Evolutionary conservation across 2,797 vertebrate species (phyloP).

Genomic region (Hephaestus fuliginosus): DNA sequence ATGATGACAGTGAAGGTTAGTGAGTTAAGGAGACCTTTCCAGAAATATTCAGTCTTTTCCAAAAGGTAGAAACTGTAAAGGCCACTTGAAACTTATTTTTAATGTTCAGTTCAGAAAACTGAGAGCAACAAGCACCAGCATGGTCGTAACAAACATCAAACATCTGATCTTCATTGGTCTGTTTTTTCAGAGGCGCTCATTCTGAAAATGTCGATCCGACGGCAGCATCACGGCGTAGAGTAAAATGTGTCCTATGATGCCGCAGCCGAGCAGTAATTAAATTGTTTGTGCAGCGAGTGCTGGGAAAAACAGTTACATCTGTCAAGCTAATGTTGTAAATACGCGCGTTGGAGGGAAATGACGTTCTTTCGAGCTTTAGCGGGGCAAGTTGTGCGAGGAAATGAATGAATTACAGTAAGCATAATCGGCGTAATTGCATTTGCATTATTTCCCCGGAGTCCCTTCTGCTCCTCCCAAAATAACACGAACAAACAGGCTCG

Average conservation of each 20-base stretch:
- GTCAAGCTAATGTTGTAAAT: conserved; percentile 24
- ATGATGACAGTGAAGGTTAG: too few relatives aligned
- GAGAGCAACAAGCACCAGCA: not conserved
- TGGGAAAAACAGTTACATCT: conserved; percentile 29
- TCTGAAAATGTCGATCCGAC: conserved; percentile 8
- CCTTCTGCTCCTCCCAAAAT: conserved; percentile 34
- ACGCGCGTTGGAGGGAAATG: conserved; percentile 34
- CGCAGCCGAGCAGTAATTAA: conserved; percentile 32
- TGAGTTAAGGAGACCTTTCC: too few relatives aligned
- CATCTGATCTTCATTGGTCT: not conserved
- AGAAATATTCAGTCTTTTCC: too few relatives aligned
- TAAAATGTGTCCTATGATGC: not conserved
- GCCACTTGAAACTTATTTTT: not conserved
- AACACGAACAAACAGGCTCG: not conserved
- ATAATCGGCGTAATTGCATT: conserved; percentile 49
- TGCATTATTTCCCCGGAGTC: conserved; percentile 57
- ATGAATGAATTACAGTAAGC: conserved; percentile 51
- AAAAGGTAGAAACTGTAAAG: too few relatives aligned
- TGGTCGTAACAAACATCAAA: not conserved
- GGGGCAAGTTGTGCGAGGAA: conserved; percentile 21
- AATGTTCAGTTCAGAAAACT: not conserved
- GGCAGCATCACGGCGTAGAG: not conserved
- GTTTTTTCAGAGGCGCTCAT: not conserved
- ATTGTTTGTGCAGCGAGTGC: conserved; percentile 19
- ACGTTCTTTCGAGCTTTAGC: conserved; percentile 7